phyloP scores from a whole-genome alignment of 2,797 vertebrate species.

The Brachyalestes nurse region DNA sequence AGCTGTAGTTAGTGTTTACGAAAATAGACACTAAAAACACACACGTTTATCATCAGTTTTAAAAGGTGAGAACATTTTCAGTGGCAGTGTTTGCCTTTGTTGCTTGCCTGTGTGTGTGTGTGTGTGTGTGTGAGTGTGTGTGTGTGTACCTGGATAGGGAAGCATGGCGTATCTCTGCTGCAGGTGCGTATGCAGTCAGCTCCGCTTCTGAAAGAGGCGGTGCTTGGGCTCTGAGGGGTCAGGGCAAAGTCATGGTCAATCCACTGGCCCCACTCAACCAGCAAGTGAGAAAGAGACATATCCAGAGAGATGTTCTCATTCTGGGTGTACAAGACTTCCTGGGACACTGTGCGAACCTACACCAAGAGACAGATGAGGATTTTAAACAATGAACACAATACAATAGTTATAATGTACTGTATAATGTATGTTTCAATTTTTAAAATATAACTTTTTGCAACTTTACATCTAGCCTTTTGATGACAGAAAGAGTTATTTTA shows the following conservation, averaged over 20 bases:
- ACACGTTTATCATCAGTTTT: no score
- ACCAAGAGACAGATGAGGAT: background rate
- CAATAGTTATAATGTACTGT: background rate
- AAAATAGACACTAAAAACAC: no score
- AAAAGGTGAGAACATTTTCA: background rate
- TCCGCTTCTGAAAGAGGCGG: conserved; percentile 73
- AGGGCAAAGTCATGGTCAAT: conserved; percentile 82
- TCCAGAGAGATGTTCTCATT: conserved; percentile 82
- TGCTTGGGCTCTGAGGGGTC: conserved; percentile 81
- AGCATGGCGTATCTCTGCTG: conserved; percentile 67
- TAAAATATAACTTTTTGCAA: no score
- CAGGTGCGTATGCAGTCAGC: conserved; percentile 78
- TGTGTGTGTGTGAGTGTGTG: background rate
- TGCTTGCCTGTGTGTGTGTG: background rate
- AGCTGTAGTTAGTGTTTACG: no score
- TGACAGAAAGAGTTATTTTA: no score
- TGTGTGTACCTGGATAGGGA: conserved; percentile 76
- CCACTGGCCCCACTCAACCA: conserved; percentile 87
- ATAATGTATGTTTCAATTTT: background rate
- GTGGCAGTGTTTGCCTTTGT: background rate
- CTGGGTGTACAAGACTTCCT: conserved; percentile 77
- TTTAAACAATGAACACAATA: no score
- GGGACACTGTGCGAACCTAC: conserved; percentile 79
- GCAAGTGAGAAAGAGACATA: conserved; percentile 76
- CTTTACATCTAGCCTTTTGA: no score